A percentile compares a stretch with the other conserved stretches of the same genome.
Evolutionary conservation across 2,888 invertebrate species (phyloP).

Genomic region (Rapana venosa): DNA sequence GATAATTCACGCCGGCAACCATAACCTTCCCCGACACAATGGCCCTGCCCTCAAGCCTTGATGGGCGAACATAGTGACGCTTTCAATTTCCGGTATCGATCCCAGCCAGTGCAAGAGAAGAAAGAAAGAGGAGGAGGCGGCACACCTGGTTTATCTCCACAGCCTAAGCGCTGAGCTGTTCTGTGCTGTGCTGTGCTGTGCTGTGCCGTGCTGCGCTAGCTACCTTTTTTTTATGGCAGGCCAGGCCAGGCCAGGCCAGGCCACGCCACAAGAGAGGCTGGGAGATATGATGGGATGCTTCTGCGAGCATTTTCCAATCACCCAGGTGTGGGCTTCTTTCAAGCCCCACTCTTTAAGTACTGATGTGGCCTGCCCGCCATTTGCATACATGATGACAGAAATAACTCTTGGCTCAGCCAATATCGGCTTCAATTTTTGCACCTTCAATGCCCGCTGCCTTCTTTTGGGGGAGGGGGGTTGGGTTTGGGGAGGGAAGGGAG

Average conservation of each 20-base stretch:
- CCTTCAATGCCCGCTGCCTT: no score
- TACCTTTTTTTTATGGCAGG: constrained; percentile 6
- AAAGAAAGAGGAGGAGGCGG: neutral
- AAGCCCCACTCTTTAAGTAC: neutral
- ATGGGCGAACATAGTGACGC: neutral
- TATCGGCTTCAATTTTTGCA: no score
- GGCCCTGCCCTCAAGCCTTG: neutral
- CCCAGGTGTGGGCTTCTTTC: constrained; percentile 4
- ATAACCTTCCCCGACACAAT: neutral
- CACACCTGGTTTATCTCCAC: constrained; percentile 19
- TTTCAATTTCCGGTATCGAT: constrained; percentile 23
- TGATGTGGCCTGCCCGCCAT: neutral
- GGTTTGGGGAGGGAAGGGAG: no score
- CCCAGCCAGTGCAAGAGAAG: neutral
- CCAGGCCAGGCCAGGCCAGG: neutral
- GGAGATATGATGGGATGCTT: neutral
- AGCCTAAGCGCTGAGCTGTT: no score
- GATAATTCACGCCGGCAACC: constrained; percentile 1
- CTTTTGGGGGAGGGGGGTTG: no score
- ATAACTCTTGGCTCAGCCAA: no score
- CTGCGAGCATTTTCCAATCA: constrained; percentile 30
- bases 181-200: no score
- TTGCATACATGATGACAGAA: neutral
- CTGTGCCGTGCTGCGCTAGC: no score
- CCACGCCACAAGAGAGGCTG: no score